phyloP scores from a whole-genome alignment of 2,113 vertebrate species.

The Bubo bubo region DNA sequence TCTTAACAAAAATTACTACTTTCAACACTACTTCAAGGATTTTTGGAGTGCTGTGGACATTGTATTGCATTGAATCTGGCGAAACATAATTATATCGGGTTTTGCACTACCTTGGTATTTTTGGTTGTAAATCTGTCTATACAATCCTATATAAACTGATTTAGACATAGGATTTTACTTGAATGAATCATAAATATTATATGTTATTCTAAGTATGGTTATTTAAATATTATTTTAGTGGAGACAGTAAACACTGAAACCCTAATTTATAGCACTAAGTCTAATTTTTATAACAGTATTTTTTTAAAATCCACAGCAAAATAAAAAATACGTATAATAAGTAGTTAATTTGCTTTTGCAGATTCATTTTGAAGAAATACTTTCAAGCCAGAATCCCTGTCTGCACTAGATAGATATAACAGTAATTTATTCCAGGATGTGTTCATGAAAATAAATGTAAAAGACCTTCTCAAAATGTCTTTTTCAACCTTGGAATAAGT shows the following conservation, averaged over 20 bases:
- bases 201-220: neutral
- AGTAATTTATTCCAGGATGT: slow-evolving; percentile 53
- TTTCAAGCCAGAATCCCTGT: slow-evolving; percentile 33
- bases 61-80: neutral
- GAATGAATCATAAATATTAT: neutral
- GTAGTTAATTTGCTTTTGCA: slow-evolving; percentile 34
- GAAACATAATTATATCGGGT: neutral
- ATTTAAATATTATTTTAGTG: neutral
- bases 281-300: neutral
- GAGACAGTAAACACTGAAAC: neutral
- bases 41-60: neutral
- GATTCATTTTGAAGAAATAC: slow-evolving; percentile 32
- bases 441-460: slow-evolving; percentile 68
- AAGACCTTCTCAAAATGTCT: slow-evolving; percentile 33
- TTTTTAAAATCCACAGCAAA: neutral
- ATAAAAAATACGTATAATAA: slow-evolving; percentile 33
- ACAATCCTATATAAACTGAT: neutral
- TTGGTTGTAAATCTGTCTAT: neutral
- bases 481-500: slow-evolving; percentile 64
- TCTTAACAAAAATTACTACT: neutral
- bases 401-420: slow-evolving; percentile 31
- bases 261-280: neutral
- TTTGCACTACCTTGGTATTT: neutral
- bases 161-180: neutral
- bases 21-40: neutral